Evolutionary conservation across 2,888 invertebrate genomes (phyloP).

Genomic region (Agrochola macilenta): DNA sequence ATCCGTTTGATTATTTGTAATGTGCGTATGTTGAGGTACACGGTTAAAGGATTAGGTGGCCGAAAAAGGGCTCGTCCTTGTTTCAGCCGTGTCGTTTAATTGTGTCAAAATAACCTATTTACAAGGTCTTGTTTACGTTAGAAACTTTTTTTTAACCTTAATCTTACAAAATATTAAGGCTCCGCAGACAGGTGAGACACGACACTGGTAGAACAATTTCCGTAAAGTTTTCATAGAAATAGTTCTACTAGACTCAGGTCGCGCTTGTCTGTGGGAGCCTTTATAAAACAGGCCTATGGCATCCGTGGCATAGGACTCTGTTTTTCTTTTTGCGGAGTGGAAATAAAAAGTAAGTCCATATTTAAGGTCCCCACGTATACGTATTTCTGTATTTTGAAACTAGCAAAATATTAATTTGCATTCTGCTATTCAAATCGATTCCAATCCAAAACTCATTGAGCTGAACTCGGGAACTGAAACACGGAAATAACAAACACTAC

Average conservation of each 20-base stretch:
- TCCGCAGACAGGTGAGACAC: too few species aligned
- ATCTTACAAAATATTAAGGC: neutral
- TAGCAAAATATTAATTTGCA: slow-evolving; percentile 2
- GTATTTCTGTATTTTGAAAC: neutral
- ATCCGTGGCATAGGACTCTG: too few species aligned
- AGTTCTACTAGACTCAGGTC: too few species aligned
- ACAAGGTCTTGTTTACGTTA: too few species aligned
- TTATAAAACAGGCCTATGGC: too few species aligned
- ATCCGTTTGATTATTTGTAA: slow-evolving; percentile 57
- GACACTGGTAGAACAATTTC: too few species aligned
- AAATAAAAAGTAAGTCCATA: neutral
- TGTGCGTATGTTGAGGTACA: neutral
- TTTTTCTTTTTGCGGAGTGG: neutral
- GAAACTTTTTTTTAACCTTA: neutral
- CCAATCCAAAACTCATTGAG: slow-evolving; percentile 31
- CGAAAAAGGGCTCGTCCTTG: slow-evolving; percentile 4
- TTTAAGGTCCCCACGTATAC: neutral
- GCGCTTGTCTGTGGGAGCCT: too few species aligned
- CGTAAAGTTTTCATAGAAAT: too few species aligned
- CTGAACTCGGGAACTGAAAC: slow-evolving; percentile 6
- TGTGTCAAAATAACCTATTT: slow-evolving; percentile 18
- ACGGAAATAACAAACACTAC: slow-evolving; percentile 8
- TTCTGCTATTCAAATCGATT: slow-evolving; percentile 11
- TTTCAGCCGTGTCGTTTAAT: neutral
- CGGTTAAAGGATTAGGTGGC: slow-evolving; percentile 30